Base-by-base conservation (phyloP, 1,140 invertebrate genomes). In the Aphelinus certus region DNA sequence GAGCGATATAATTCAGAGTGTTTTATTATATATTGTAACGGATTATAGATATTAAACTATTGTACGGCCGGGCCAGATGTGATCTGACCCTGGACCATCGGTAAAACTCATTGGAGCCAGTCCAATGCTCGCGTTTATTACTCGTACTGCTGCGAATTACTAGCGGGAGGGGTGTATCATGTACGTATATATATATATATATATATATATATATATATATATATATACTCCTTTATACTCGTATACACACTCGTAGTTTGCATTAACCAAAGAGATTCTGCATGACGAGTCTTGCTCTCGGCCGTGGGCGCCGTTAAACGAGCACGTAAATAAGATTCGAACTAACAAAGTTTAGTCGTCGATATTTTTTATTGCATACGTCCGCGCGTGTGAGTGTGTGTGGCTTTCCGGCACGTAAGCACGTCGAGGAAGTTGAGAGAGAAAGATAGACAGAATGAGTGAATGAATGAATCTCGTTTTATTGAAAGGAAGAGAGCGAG, bases 231-330 rank as follows among this genome's bases (percentile, higher is more conserved):
- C 51, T 9, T 53, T 53, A 4, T 4, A 53, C 9, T 53, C 9
- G 51, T 53, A 53, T 53, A 65, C 71, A 55, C 62, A 1, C 61
- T 6, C 46, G 46, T 47, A 73, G 61, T 71, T 66, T 67, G 56
- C 67, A 75, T 61, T 60, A 75, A 75, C 68, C 68, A 77, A 77
- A 77, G 75, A 76, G 69, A 72, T 76, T 76, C 69, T 62, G 69
- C 69, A 67, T 58, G 70, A 67, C 62, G 51, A 76, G 67, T 76
- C 62, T 71, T 71, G 26, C 26, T 26, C 26, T 26, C 26, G 26
- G 26, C 26, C 26, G 26, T 26, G 26, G 26, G 26, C 26, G 26
- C 26, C 26, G 26, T 26, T 26, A 26, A 26, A 26, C 26, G 26
- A 26, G 26, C 26, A 26, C 26, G 26, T 26, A 26, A 26, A 26